Percentiles rank a stretch among this genome's conserved stretches.
Conservation (phyloP, 2,797 vertebrate species). For the Rhynchonycteris naso region DNA sequence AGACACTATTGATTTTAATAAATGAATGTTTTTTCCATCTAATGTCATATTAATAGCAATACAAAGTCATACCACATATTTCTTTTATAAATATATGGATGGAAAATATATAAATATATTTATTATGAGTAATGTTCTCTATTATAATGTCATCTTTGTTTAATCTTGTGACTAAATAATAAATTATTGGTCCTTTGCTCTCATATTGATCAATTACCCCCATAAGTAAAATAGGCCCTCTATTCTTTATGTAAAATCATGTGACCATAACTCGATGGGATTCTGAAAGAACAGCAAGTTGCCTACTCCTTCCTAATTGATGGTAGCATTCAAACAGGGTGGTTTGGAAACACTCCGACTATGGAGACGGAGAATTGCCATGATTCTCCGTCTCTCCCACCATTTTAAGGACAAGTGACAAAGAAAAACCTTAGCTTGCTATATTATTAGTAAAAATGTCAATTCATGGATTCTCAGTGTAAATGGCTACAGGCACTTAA, state of each 20-base stretch:
- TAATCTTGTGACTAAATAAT: conserved; percentile 15
- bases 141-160: conserved; percentile 28
- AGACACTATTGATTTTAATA: conserved; percentile 65
- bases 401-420: conserved; percentile 62
- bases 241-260: background rate
- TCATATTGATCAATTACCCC: conserved; percentile 19
- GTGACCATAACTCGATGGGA: background rate
- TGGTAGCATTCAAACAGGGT: background rate
- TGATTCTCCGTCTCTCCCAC: background rate
- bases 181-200: background rate
- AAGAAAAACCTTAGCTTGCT: conserved; percentile 69
- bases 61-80: conserved; percentile 23
- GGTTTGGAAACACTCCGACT: background rate
- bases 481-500: conserved; percentile 70
- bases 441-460: conserved; percentile 74
- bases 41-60: conserved; percentile 58
- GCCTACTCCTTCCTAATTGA: background rate
- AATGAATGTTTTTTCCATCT: conserved; percentile 58
- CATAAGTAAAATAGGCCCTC: background rate
- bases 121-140: background rate
- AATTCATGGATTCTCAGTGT: conserved; percentile 52
- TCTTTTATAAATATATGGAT: background rate
- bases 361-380: background rate
- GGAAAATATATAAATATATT: conserved; percentile 5
- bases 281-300: background rate